Evolutionary conservation across 2,113 vertebrate genomes (phyloP), one percentile per base, ranked within the genome.

Genomic region (Sceloporus tristichus): DNA sequence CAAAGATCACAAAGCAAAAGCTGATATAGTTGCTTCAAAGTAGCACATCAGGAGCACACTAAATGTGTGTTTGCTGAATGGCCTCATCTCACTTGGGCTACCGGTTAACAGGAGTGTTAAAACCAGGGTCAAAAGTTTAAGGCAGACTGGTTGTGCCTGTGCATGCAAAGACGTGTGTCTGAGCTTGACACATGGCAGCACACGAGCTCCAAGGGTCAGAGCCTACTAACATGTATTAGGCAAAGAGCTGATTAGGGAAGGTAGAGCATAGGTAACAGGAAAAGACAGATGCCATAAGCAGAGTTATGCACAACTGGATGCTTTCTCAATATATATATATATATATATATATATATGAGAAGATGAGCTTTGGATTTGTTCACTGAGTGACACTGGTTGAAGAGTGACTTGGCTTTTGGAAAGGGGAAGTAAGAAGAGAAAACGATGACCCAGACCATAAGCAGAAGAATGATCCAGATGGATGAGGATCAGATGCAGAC

Each of bases 61-160:
- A 34, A 34, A 34, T 34, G 7, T 11, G 14, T 59, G 56, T 59
- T 59, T 59, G 56, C 56, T 59, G 56, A 6, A 13, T 59, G 14
- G 56, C 10, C 56, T 59, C 56, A 59, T 59, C 56, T 59, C 14
- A 59, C 56, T 59, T 13, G 56, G 56, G 56, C 56, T 59, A 59
- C 9, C 14, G 5, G 5, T 59, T 16, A 10, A 54, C 48, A 79
- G 48, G 25, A 82, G 65, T 27, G 14, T 86, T 34, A 0, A 83
- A 59, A 85, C 29, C 19, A 5, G 68, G 94, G 94, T 93, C 92
- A 92, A 5, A 86, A 90, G 93, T 91, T 93, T 21, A 92, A 0
- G 29, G 16, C 87, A 16, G 38, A 68, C 88, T 1, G 76, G 21
- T 29, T n/a, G 68, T 1, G 78, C 71, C 0, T 11, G 4, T 80